A percentile compares a stretch with the other conserved stretches of the same genome.
These are phyloP conservation scores for Leistus spinibarbis DNA, from an alignment of 2,888 invertebrate species.

Conservation along the genomic window DNA sequence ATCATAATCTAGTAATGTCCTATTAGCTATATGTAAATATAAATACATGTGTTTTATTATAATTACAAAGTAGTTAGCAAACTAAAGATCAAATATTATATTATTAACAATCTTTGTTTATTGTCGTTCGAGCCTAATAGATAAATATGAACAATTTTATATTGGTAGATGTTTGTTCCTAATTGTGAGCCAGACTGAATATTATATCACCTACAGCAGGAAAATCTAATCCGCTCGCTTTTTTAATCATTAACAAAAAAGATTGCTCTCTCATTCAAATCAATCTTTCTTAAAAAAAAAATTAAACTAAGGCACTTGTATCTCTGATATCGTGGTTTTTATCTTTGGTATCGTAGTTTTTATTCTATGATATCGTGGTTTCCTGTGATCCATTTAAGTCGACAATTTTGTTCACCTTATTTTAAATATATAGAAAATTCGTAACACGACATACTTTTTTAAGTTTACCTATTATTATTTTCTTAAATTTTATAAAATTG, in stretches of 20 bases:
- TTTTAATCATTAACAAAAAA: conserved; percentile 29
- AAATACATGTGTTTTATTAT: conserved; percentile 34
- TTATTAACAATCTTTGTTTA: conserved; percentile 31
- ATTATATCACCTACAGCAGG: conserved; percentile 30
- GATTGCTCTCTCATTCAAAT: conserved; percentile 16
- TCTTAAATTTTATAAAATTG: conserved; percentile 10
- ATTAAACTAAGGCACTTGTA: conserved; percentile 25
- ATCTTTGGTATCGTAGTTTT: too few species aligned
- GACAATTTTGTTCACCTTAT: not conserved
- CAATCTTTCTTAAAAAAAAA: conserved; percentile 5
- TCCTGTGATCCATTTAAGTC: conserved; percentile 13
- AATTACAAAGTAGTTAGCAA: conserved; percentile 20
- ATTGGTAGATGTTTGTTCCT: conserved; percentile 34
- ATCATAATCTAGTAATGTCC: conserved; percentile 34
- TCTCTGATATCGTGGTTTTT: conserved; percentile 23
- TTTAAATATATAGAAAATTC: conserved; percentile 17
- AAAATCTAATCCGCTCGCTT: conserved; percentile 34
- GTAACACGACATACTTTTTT: not conserved
- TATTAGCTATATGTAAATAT: conserved; percentile 38
- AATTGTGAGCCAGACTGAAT: conserved; percentile 38
- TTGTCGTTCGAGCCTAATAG: conserved; percentile 34
- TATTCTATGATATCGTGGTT: conserved; percentile 22
- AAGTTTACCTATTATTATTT: conserved; percentile 7
- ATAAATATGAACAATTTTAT: conserved; percentile 25
- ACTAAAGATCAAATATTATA: conserved; percentile 24